These are phyloP conservation scores for Dromas ardeola DNA, from an alignment of 2,113 vertebrate genomes.

Conservation along the genomic window DNA sequence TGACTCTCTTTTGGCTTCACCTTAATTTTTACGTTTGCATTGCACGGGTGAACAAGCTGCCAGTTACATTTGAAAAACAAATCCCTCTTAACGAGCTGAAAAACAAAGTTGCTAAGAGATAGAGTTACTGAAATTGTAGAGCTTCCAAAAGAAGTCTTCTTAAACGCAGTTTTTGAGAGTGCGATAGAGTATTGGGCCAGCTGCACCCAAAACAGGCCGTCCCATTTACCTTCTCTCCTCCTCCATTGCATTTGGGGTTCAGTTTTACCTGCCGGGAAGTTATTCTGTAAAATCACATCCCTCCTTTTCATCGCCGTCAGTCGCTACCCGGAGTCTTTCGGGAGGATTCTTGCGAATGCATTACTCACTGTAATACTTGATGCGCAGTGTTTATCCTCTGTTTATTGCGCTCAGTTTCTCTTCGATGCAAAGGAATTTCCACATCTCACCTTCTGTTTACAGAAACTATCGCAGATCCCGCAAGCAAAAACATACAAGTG, in stretches of 20 bases:
- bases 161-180: neutral
- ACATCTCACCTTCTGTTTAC: constrained; percentile 33
- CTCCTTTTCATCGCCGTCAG: neutral
- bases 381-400: neutral
- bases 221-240: neutral
- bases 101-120: neutral
- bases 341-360: neutral
- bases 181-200: neutral
- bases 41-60: neutral
- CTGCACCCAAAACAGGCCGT: neutral
- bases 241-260: neutral
- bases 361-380: neutral
- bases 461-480: neutral
- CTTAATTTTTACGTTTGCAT: neutral
- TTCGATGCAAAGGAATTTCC: constrained; percentile 48
- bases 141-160: neutral
- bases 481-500: neutral
- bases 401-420: constrained; percentile 13
- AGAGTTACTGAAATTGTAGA: neutral
- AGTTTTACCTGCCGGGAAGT: neutral
- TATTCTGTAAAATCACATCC: neutral
- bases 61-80: neutral
- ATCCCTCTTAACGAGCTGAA: neutral
- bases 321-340: rapidly evolving
- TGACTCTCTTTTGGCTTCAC: neutral